These are phyloP conservation scores for Halisarca cf. caerulea DNA, from an alignment of 37 sponge, comb jelly and placozoan species.

Conservation along the genomic window DNA sequence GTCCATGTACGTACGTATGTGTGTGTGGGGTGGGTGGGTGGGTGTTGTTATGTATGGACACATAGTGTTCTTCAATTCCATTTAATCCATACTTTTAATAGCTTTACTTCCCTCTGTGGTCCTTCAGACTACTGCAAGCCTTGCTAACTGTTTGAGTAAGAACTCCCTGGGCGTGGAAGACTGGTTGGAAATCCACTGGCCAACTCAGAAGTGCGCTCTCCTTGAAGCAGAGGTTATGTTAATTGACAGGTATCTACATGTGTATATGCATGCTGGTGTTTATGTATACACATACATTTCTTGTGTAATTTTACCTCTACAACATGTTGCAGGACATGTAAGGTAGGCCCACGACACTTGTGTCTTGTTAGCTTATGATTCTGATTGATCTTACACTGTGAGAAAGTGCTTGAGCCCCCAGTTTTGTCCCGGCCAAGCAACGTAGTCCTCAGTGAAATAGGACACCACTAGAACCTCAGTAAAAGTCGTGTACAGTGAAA, in stretches of 20 bases:
- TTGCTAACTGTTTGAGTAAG: slow-evolving; percentile 76
- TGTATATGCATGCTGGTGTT: background rate
- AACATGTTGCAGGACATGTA: background rate
- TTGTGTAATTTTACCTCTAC: background rate
- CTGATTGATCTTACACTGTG: too few species aligned
- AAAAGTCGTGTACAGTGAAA: too few species aligned
- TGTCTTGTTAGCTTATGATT: too few species aligned
- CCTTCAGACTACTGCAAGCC: slow-evolving; percentile 48
- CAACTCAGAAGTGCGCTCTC: slow-evolving; percentile 76
- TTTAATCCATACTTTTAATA: too few species aligned
- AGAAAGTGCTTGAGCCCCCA: too few species aligned
- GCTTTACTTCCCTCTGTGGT: background rate
- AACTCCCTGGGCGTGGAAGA: slow-evolving; percentile 65
- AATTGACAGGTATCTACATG: slow-evolving; percentile 78
- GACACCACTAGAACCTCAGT: too few species aligned
- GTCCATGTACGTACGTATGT: slow-evolving; percentile 22
- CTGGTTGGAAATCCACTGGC: slow-evolving; percentile 84
- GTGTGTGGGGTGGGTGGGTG: background rate
- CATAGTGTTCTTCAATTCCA: too few species aligned
- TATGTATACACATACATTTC: background rate
- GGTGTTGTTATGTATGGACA: too few species aligned
- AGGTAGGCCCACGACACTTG: too few species aligned
- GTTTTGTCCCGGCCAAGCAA: too few species aligned
- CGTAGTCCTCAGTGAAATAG: too few species aligned
- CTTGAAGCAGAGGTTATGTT: slow-evolving; percentile 87